Conservation (phyloP, 2,113 vertebrate species). For the Vulpes ferrilata region DNA sequence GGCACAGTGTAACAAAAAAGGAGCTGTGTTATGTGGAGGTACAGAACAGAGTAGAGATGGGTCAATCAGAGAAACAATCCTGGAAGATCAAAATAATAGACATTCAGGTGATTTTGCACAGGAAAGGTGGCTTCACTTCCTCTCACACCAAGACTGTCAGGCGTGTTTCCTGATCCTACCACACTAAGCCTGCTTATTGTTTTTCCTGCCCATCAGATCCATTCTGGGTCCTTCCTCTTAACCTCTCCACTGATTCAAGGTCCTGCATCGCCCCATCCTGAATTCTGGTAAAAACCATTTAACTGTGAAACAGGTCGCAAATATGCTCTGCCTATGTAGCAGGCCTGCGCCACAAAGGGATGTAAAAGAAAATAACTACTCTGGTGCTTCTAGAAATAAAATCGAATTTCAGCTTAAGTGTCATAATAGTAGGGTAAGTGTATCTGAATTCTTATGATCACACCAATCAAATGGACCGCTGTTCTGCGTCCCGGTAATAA, state of each 20-base stretch:
- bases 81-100: background rate
- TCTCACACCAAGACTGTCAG: background rate
- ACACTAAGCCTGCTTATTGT: background rate
- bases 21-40: background rate
- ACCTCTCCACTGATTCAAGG: background rate
- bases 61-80: background rate
- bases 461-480: background rate
- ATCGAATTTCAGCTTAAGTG: background rate
- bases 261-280: background rate
- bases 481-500: no score
- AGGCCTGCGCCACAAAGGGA: background rate
- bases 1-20: background rate
- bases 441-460: background rate
- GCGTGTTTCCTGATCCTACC: background rate
- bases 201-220: background rate
- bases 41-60: background rate
- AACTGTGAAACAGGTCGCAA: background rate
- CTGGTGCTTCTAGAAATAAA: background rate
- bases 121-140: background rate
- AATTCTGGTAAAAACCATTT: background rate
- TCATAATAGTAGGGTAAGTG: background rate
- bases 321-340: background rate
- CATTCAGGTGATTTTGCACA: rapidly evolving
- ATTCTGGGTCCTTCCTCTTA: background rate
- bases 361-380: background rate